A percentile compares a stretch with the other conserved stretches of the same genome.
Conservation (phyloP, 1,140 invertebrate genomes). For the Bemisia tabaci region DNA sequence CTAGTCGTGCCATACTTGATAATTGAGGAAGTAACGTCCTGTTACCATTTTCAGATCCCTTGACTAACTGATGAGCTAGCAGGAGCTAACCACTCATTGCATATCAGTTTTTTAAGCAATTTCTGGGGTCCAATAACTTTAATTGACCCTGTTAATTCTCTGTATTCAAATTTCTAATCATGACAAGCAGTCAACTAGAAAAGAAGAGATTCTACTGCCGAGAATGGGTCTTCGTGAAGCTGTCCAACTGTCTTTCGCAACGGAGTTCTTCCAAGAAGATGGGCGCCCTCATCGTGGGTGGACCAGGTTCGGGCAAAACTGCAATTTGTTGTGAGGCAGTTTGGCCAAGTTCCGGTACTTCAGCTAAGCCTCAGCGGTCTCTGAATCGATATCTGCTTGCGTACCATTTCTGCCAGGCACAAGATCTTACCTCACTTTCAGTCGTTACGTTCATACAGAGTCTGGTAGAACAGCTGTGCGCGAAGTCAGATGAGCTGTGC, state of each 20-base stretch:
- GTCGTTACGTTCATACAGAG: constrained; percentile 69
- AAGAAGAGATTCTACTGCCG: constrained; percentile 49
- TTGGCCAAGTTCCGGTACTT: constrained; percentile 48
- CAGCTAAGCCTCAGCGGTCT: constrained; percentile 49
- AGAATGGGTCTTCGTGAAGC: constrained; percentile 90
- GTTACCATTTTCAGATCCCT: no score
- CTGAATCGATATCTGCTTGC: constrained; percentile 63
- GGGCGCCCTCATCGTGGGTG: constrained; percentile 70
- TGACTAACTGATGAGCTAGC: no score
- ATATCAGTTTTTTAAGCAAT: no score
- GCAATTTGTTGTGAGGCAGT: constrained; percentile 73
- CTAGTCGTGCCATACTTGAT: no score
- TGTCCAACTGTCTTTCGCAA: constrained; percentile 80
- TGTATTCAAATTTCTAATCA: no score
- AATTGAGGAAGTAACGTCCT: no score
- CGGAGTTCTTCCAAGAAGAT: constrained; percentile 58
- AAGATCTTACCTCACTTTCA: constrained; percentile 47
- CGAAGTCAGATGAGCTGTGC: constrained; percentile 23
- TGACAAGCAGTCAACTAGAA: constrained; percentile 10
- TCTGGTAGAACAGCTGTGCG: constrained; percentile 54
- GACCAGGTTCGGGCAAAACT: constrained; percentile 77
- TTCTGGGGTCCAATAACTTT: no score
- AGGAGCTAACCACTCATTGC: no score
- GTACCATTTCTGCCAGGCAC: constrained; percentile 65
- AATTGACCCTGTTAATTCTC: no score